These are phyloP conservation scores for Lemur catta DNA, from an alignment of 2,797 vertebrate species.

Conservation along the genomic window DNA sequence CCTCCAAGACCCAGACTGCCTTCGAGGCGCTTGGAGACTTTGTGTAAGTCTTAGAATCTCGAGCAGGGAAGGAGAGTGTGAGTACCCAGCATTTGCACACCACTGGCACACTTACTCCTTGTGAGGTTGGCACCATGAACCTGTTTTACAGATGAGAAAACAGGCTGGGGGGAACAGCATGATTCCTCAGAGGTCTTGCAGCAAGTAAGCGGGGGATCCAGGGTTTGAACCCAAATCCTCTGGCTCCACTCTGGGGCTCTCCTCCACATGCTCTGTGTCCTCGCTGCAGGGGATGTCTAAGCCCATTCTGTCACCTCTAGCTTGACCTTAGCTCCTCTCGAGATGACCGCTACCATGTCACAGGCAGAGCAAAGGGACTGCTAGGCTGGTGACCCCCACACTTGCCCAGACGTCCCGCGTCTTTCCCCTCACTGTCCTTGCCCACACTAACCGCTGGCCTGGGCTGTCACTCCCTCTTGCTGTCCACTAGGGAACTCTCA, in stretches of 20 bases:
- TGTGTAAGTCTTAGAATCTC: background rate
- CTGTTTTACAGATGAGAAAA: background rate
- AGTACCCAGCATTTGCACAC: background rate
- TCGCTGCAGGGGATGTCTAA: background rate
- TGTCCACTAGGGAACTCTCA: background rate
- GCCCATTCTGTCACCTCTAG: background rate
- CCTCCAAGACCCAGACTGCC: background rate
- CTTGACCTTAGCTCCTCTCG: background rate
- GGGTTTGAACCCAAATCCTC: background rate
- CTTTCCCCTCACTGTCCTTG: background rate
- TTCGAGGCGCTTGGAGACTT: background rate
- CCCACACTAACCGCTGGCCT: background rate
- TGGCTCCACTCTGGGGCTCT: no score
- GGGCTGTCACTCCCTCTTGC: background rate
- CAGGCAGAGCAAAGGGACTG: background rate
- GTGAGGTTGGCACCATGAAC: background rate
- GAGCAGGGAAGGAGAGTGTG: background rate
- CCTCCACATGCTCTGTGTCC: no score
- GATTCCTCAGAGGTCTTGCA: background rate
- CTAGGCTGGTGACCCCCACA: background rate
- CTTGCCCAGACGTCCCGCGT: background rate
- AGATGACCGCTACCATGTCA: background rate
- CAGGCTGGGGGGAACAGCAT: background rate
- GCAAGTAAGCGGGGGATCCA: background rate
- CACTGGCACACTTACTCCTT: background rate